Percentiles rank a stretch among this genome's conserved stretches.
Evolutionary conservation across 1,140 invertebrate species (phyloP).

Genomic region (Chionoecetes opilio): DNA sequence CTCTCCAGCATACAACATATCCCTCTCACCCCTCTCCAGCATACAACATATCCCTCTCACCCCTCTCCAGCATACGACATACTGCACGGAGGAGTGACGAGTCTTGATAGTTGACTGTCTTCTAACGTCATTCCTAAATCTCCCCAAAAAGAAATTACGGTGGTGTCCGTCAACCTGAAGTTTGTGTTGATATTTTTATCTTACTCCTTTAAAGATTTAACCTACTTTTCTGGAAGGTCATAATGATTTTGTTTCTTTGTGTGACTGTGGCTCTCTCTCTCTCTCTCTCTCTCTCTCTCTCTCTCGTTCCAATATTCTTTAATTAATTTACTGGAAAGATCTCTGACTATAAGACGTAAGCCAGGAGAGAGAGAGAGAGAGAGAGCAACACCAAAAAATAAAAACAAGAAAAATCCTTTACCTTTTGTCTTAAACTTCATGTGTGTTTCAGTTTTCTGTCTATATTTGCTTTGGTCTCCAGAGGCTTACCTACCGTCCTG

Average conservation of each 20-base stretch:
- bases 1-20: too few species aligned
- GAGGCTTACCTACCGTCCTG: background rate
- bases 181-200: background rate
- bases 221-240: too few species aligned
- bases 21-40: too few species aligned
- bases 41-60: too few species aligned
- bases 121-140: background rate
- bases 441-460: background rate
- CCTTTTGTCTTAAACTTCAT: background rate
- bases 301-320: background rate
- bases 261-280: background rate
- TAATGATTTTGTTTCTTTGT: background rate
- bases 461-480: background rate
- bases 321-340: too few species aligned
- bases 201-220: background rate
- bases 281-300: background rate
- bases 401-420: background rate
- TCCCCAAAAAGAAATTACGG: background rate
- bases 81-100: too few species aligned
- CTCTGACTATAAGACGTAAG: too few species aligned
- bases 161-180: background rate
- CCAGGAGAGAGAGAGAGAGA: constrained; percentile 41
- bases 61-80: too few species aligned
- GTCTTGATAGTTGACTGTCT: background rate
- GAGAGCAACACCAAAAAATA: constrained; percentile 7